Conservation (phyloP, 1,140 invertebrate species). For the Macrocentrus cingulum region DNA sequence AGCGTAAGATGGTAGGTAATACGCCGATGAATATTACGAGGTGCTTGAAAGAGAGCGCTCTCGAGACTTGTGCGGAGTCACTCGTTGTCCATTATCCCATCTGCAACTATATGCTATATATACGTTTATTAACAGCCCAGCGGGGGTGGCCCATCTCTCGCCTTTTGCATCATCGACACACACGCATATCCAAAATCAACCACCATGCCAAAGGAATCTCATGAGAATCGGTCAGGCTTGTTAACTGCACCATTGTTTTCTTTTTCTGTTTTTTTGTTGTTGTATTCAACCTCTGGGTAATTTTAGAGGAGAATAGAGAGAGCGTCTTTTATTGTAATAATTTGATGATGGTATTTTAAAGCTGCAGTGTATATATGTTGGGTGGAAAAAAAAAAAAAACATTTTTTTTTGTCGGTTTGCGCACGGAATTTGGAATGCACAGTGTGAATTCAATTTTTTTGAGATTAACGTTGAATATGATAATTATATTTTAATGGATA, state of each 20-base stretch:
- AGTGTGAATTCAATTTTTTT: too few species aligned
- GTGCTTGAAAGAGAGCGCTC: background rate
- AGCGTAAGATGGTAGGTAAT: conserved; percentile 28
- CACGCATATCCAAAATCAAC: conserved; percentile 1
- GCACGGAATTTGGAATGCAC: too few species aligned
- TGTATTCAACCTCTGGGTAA: background rate
- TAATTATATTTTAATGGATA: too few species aligned
- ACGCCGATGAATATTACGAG: background rate
- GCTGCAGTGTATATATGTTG: too few species aligned
- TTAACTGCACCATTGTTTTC: conserved; percentile 5
- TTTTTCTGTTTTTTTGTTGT: conserved; percentile 11
- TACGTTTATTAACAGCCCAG: conserved; percentile 27
- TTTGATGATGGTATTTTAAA: too few species aligned
- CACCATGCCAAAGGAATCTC: conserved; percentile 1
- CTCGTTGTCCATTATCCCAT: conserved; percentile 26
- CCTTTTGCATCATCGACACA: conserved; percentile 6
- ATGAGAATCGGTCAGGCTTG: conserved; percentile 26
- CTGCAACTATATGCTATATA: too few species aligned
- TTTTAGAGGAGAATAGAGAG: too few species aligned
- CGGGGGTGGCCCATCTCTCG: conserved; percentile 25
- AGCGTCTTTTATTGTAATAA: too few species aligned
- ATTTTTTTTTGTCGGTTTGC: too few species aligned
- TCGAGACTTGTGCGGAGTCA: conserved; percentile 27
- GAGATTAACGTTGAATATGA: too few species aligned
- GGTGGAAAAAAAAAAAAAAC: too few species aligned